Evolutionary conservation across 1,140 invertebrate genomes (phyloP).

Genomic region (Muscidifurax raptorellus): DNA sequence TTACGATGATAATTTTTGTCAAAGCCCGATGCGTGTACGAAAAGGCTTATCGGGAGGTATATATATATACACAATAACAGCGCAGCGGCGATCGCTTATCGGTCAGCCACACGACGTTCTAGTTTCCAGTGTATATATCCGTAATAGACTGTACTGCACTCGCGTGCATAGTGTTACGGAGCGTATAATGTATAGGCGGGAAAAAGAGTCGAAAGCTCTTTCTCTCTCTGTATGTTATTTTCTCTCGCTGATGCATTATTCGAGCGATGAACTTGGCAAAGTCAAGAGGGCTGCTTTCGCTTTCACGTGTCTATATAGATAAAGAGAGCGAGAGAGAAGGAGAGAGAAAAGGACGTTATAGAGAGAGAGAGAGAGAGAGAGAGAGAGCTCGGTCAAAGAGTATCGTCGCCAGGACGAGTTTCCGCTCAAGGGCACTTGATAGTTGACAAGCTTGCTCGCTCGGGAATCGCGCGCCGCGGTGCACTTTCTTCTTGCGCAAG

Average conservation of each 20-base stretch:
- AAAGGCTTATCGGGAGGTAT: slow-evolving; percentile 2
- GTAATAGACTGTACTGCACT: no score
- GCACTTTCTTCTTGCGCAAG: slow-evolving; percentile 9
- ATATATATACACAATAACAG: no score
- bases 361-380: slow-evolving; percentile 29
- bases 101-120: slow-evolving; percentile 58
- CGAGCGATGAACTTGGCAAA: slow-evolving; percentile 40
- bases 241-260: not conserved
- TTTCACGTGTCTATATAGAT: slow-evolving; percentile 20
- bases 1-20: not conserved
- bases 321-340: slow-evolving; percentile 48
- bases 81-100: slow-evolving; percentile 54
- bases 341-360: not conserved
- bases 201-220: not conserved
- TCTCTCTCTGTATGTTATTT: not conserved
- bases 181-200: not conserved
- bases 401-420: slow-evolving; percentile 53
- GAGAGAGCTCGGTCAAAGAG: slow-evolving; percentile 27
- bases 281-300: slow-evolving; percentile 22
- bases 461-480: slow-evolving; percentile 5
- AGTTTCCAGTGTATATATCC: slow-evolving; percentile 56
- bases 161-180: no score
- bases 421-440: slow-evolving; percentile 29
- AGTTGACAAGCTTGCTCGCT: slow-evolving; percentile 6
- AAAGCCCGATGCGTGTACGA: not conserved